Conservation (phyloP, 2,888 invertebrate species). For the Pinctada fucata region DNA sequence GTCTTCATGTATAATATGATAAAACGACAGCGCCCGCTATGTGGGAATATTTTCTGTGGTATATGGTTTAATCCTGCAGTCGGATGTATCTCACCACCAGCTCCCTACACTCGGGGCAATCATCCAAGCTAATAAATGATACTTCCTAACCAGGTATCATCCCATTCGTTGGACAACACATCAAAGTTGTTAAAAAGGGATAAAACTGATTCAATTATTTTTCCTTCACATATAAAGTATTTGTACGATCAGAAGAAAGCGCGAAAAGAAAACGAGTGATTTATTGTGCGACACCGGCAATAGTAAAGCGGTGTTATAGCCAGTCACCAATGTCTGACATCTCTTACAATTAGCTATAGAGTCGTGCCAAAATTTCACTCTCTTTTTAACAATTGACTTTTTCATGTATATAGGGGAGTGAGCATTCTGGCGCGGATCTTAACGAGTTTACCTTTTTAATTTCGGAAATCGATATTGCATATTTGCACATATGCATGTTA, state of each 20-base stretch:
- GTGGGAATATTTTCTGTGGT: neutral
- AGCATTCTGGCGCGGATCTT: too few relatives aligned
- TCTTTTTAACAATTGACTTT: neutral
- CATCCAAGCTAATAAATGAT: neutral
- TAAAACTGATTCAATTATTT: neutral
- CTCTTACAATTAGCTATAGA: neutral
- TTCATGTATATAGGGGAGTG: too few relatives aligned
- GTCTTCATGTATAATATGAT: neutral
- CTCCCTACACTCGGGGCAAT: neutral
- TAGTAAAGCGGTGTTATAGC: neutral
- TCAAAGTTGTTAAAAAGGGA: conserved; percentile 2
- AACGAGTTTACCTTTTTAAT: too few relatives aligned
- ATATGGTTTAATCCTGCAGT: neutral
- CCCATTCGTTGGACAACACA: neutral
- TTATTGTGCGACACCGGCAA: neutral
- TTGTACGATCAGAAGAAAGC: neutral
- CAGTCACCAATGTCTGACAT: neutral
- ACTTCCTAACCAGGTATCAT: neutral
- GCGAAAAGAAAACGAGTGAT: neutral
- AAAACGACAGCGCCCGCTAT: neutral
- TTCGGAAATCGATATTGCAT: too few relatives aligned
- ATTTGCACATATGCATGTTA: too few relatives aligned
- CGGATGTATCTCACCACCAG: neutral
- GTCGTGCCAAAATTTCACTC: neutral
- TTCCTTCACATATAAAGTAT: neutral